Conservation (phyloP, 2,888 invertebrate species). For the Lydus trimaculatus region DNA sequence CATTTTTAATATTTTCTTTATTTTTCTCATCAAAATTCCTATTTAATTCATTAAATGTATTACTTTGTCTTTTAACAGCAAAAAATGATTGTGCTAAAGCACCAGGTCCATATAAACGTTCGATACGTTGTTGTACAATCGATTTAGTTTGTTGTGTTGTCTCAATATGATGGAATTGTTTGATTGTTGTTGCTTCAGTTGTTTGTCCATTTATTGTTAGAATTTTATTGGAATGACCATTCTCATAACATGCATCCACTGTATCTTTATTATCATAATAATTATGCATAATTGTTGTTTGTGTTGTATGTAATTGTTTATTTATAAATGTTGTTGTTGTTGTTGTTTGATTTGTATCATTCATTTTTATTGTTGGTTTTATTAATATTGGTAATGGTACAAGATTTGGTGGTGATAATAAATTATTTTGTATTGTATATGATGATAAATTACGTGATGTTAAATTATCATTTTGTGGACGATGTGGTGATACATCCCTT, state of each 20-base stretch:
- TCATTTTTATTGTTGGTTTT: constrained; percentile 43
- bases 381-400: constrained; percentile 52
- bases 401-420: constrained; percentile 59
- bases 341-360: constrained; percentile 37
- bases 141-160: constrained; percentile 68
- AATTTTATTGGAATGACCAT: constrained; percentile 41
- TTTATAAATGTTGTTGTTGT: constrained; percentile 26
- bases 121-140: constrained; percentile 88
- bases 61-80: constrained; percentile 67
- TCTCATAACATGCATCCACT: constrained; percentile 54
- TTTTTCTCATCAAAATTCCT: background rate
- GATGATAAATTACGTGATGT: constrained; percentile 41
- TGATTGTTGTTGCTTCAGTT: background rate
- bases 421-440: constrained; percentile 53
- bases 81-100: constrained; percentile 87
- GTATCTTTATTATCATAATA: constrained; percentile 50
- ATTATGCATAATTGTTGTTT: constrained; percentile 35
- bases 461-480: constrained; percentile 59
- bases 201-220: constrained; percentile 41
- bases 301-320: constrained; percentile 9
- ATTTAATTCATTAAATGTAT: background rate
- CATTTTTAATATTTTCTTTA: background rate
- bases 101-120: constrained; percentile 86
- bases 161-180: constrained; percentile 46
- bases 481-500: constrained; percentile 74